Base-by-base conservation (phyloP, 1,140 invertebrate species). In the Euglossa dilemma region DNA sequence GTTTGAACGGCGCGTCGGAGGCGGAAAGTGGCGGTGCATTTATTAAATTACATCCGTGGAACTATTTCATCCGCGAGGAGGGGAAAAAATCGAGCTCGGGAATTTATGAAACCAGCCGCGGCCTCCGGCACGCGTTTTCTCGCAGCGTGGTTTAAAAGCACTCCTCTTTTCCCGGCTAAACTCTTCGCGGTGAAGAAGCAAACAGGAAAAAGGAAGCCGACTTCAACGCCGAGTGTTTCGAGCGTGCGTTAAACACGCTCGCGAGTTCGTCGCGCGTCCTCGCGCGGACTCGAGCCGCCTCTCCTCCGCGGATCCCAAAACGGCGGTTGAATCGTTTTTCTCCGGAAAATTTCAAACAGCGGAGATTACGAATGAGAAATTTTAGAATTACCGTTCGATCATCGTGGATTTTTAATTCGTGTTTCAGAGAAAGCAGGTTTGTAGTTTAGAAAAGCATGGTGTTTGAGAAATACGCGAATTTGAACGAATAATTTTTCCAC, bases 171-270 rank as follows among this genome's bases (percentile, higher is more conserved):
- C 23, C 54, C 71, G 20, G 36, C 25, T 70, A 52, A 70, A 70
- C 45, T 43, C 69, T 70, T 50, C 18, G 69, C 69, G 69, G 47
- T 52, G 69, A 70, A 70, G 69, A 70, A 52, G 45, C 69, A 52
- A 52, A 70, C 47, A 70, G 69, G 69, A 14, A 70, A 70, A 52
- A 18, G 25, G 69, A 52, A 52, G 18, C 69, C 20, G 5, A 50
- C 45, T 43, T 23, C 23, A 67, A 5, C 45, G 66, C 23, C 23
- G 66, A 69, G 45, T 66, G 36, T 66, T 66, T 45, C 36, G 11
- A 11, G 11, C 20, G 36, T 45, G 23, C 23, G 14, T 47, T 47
- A 8, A 69, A 23, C 66, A 23, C 23, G 23, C 0, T 25, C n/a
- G 23, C 23, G 23, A 47, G n/a, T 69, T 69, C 25, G 23, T 43